Base-by-base conservation (phyloP, 2,797 vertebrate species). In the Ctenochaetus hawaiiensis region DNA sequence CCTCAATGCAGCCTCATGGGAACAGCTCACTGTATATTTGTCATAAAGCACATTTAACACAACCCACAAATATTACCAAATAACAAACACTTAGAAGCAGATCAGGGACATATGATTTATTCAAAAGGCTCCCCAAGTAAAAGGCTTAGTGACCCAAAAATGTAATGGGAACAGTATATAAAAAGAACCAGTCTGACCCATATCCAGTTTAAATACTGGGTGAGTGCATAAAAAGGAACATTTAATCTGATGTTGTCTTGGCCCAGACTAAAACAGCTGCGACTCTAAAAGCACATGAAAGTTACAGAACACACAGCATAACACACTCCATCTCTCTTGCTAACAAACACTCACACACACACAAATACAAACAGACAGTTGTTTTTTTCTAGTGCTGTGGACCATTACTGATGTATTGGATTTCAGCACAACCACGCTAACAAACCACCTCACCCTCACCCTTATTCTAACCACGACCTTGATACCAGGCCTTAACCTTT, bases 131-230 rank as follows among this genome's bases (percentile, higher is more conserved):
- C 56, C 14, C 18, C 30, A 59, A 75, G 71, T 82, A 86, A 87
- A 91, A 89, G 91, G 75, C 77, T 67, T 84, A 80, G 72, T 85
- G 92, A 89, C 91, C 92, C 88, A 86, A 88, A 91, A 91, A 67
- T 63, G 57, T 84, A 93, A 92, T 84, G 86, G 92, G 93, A 88
- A 60, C 92, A 82, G 86, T 41, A n/a, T 88, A 88, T 90, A 92
- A 91, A 93, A 92, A 91, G 73, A 87, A 26, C 53, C 64, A 10
- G 34, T 74, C 83, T 88, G 91, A 90, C 92, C 89, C 90, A 91
- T 39, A 92, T 92, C 80, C 57, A 52, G 57, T 76, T 84, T 64
- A 73, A 80, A 91, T 86, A n/a, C 81, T 75, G 85, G 63, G 41
- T 63, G 23, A 80, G 67, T 56, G 64, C 71, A 87, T 86, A 76